These are phyloP conservation scores for Pterocles orientalis DNA, from an alignment of 2,113 vertebrate genomes.

Conservation along the genomic window DNA sequence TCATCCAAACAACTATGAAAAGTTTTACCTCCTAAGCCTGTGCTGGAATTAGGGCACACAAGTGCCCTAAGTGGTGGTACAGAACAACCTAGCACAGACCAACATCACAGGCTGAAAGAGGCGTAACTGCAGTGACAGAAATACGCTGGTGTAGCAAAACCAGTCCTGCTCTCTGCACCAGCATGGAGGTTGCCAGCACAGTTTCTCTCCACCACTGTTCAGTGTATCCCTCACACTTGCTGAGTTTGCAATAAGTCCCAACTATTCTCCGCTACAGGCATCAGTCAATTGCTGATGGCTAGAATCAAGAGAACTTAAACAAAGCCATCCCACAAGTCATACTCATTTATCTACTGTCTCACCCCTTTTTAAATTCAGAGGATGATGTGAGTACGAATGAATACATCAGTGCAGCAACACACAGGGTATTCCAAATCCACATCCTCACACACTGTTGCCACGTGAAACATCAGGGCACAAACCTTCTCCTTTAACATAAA, in stretches of 20 bases:
- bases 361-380: not conserved
- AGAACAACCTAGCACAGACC: not conserved
- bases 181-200: not conserved
- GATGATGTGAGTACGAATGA: not conserved
- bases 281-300: not conserved
- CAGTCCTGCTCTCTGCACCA: not conserved
- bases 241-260: not conserved
- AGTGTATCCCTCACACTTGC: not conserved
- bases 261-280: not conserved
- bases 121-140: not conserved
- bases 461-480: not conserved
- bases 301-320: not conserved
- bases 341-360: not conserved
- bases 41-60: not conserved
- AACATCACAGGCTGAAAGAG: not conserved
- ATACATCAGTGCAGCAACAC: not conserved
- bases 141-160: not conserved
- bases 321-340: not conserved
- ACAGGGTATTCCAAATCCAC: not conserved
- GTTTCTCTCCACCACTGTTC: not conserved
- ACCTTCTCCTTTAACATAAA: not conserved
- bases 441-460: not conserved
- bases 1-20: not conserved
- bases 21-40: not conserved
- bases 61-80: not conserved